Evolutionary conservation across 2,888 invertebrate species (phyloP).

Genomic region (Margaritifera margaritifera): DNA sequence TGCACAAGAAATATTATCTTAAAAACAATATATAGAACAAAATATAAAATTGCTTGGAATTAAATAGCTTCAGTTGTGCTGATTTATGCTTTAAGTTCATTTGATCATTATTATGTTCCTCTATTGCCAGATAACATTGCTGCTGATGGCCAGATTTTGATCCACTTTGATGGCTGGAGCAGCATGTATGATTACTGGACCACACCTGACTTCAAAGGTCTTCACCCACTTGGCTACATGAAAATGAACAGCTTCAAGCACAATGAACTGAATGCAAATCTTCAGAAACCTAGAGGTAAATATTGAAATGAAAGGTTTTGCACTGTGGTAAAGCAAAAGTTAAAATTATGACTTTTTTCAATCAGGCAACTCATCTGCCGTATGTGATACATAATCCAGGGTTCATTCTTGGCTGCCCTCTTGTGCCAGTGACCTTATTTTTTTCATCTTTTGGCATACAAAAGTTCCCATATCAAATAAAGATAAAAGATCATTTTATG

Average conservation of each 20-base stretch:
- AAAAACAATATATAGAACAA: no score
- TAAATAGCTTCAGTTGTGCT: background rate
- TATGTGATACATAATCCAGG: no score
- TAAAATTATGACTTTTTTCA: no score
- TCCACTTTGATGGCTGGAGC: constrained; percentile 68
- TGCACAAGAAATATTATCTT: no score
- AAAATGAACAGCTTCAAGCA: constrained; percentile 15
- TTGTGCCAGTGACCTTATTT: background rate
- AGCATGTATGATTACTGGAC: constrained; percentile 55
- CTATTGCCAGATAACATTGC: constrained; percentile 32
- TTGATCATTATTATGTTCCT: constrained; percentile 1
- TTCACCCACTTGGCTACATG: constrained; percentile 62
- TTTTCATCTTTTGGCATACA: no score
- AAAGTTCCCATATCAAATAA: no score
- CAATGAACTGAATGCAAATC: constrained; percentile 2
- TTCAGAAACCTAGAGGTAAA: constrained; percentile 47
- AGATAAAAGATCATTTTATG: no score
- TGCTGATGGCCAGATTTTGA: constrained; percentile 46
- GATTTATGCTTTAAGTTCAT: background rate
- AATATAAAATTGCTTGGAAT: no score
- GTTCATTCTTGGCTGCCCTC: background rate
- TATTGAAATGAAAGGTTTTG: background rate
- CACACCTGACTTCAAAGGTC: constrained; percentile 35
- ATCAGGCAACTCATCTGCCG: no score
- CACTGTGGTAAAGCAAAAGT: background rate